A percentile compares a stretch with the other conserved stretches of the same genome.
phyloP scores from a whole-genome alignment of 1,140 invertebrate genomes.

The Melitaea cinxia region DNA sequence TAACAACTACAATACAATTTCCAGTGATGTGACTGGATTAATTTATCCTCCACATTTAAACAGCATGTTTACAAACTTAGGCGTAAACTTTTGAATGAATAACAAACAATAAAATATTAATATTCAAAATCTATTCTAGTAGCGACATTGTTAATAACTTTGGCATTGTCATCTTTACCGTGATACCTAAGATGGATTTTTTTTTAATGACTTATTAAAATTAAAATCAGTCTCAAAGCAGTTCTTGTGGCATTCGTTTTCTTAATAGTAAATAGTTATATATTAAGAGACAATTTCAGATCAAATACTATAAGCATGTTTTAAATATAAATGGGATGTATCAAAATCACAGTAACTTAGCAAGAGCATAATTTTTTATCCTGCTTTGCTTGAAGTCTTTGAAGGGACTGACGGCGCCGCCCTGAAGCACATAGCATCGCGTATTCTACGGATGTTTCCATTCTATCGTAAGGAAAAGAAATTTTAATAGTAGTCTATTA shows the following conservation, averaged over 20 bases:
- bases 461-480: conserved; percentile 56
- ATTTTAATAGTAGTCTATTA: no score
- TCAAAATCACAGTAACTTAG: conserved; percentile 39
- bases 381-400: conserved; percentile 70
- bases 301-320: conserved; percentile 4
- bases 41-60: conserved; percentile 48
- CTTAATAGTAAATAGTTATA: conserved; percentile 14
- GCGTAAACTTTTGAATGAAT: neutral
- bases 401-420: conserved; percentile 65
- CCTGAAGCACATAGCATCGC: conserved; percentile 78
- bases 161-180: neutral
- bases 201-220: conserved; percentile 25
- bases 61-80: conserved; percentile 26
- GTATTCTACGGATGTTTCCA: conserved; percentile 79
- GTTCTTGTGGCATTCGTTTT: conserved; percentile 30
- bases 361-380: conserved; percentile 69
- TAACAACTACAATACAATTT: conserved; percentile 2
- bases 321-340: conserved; percentile 16
- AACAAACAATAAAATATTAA: conserved; percentile 1
- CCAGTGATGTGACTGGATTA: conserved; percentile 42
- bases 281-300: conserved; percentile 17
- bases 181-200: conserved; percentile 3
- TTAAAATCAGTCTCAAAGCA: conserved; percentile 61
- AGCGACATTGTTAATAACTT: neutral
- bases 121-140: neutral